Conservation (phyloP, 2,113 vertebrate species). For the Rhipidura dahli region DNA sequence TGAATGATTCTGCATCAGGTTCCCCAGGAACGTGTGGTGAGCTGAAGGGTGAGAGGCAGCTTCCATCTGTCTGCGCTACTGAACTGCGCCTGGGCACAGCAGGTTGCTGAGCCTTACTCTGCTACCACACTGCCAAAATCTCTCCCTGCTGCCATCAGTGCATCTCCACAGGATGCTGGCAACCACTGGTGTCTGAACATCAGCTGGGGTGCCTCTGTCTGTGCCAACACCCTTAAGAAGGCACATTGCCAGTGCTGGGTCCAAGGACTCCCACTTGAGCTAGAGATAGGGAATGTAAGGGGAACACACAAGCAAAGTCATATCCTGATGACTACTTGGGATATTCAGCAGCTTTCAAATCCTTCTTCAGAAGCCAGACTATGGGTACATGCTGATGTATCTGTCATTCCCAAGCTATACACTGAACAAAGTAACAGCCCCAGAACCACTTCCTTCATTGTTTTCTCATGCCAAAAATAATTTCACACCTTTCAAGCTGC, state of each 20-base stretch:
- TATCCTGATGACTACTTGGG: background rate
- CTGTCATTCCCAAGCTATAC: background rate
- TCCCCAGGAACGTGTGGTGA: background rate
- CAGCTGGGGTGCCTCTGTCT: background rate
- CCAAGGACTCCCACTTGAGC: background rate
- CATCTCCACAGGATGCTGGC: background rate
- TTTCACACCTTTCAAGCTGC: conserved; percentile 16
- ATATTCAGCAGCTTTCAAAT: background rate
- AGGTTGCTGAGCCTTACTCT: background rate
- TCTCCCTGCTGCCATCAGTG: background rate
- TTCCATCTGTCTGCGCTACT: background rate
- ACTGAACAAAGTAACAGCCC: background rate
- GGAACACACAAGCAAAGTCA: background rate
- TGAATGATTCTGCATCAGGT: background rate
- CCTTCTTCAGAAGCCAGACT: background rate
- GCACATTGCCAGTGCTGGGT: background rate
- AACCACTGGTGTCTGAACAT: background rate
- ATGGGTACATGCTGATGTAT: background rate
- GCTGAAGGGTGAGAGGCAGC: conserved; percentile 21
- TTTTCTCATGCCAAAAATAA: conserved; percentile 11
- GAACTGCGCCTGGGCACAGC: background rate
- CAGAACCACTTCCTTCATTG: background rate
- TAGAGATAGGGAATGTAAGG: background rate
- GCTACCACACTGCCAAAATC: background rate
- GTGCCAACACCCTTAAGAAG: background rate